Base-by-base conservation (phyloP, 2,888 invertebrate genomes). In the Cetonia aurata region DNA sequence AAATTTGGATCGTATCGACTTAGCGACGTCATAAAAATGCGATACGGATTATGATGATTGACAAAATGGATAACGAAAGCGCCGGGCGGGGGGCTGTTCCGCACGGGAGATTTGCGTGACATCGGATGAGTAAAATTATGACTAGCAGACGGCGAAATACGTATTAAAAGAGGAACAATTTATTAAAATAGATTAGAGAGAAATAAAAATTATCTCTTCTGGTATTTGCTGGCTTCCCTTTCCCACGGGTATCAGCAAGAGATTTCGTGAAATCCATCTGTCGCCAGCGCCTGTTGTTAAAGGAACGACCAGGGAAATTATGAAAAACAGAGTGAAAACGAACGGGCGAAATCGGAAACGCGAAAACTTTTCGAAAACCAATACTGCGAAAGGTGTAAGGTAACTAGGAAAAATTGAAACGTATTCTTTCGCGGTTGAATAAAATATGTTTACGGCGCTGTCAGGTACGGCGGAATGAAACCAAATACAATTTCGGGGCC, bases 1-100 rank as follows among this genome's bases (percentile, higher is more conserved):
- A 65, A 65, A 65, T 65, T 65, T 65, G 62, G 41, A 50, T 65
- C 62, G 62, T 50, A 65, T 65, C 62, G 50, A 65, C 62, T 65
- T 50, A 65, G 62, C 50, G 37, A 65, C 50, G 62, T 65, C 62
- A 65, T 65, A 65, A 65, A 65, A 65, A 65, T 50, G 37, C 50
- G 62, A 50, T 65, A 65, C 52, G 62, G 62, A 65, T 65, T 65
- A 65, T 17, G 12, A 65, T 65, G 62, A 65, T 65, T 65, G 62
- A 65, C 50, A 65, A 65, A 65, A 65, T 65, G 62, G 62, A 65
- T 65, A 65, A 50, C 50, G 60, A 25, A 60, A 33, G 37, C 62
- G 33, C 6, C 50, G 9, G 62, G 15, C 12, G n/a, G 62, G 48
- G 15, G 33, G 10, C 3, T 48, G 62, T 37, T 65, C 37, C 50